Percentiles rank a stretch among this genome's conserved stretches.
phyloP scores from a whole-genome alignment of 1,140 invertebrate genomes.

The Archivesica marissinica region DNA sequence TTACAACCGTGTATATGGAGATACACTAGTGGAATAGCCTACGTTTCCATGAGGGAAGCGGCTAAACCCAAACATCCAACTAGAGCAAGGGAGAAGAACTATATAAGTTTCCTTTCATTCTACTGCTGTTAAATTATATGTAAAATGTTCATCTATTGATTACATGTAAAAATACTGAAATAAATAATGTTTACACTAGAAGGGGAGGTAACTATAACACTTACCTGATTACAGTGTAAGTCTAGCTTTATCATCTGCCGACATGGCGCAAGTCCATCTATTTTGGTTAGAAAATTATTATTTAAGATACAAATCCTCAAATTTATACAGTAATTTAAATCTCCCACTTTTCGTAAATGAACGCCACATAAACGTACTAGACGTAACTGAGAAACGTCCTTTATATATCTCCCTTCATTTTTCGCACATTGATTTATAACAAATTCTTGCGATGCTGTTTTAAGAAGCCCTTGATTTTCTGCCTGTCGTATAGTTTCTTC shows the following conservation, averaged over 20 bases:
- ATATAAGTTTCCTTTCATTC: no score
- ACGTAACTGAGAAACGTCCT: constrained; percentile 64
- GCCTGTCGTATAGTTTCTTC: constrained; percentile 76
- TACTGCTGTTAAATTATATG: no score
- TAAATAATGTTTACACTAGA: no score
- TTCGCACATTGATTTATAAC: constrained; percentile 63
- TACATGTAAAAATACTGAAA: no score
- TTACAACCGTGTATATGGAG: no score
- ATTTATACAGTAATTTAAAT: constrained; percentile 76
- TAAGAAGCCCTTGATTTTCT: constrained; percentile 77
- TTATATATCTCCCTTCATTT: constrained; percentile 32
- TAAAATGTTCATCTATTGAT: no score
- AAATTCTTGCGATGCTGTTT: constrained; percentile 71
- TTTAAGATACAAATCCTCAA: constrained; percentile 79
- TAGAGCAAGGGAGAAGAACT: no score
- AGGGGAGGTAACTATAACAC: neutral
- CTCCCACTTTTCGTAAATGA: constrained; percentile 78
- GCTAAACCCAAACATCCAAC: neutral
- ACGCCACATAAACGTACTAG: constrained; percentile 71
- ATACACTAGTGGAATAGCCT: no score
- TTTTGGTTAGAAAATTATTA: constrained; percentile 81
- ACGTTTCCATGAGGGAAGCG: no score
- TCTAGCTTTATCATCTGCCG: constrained; percentile 81
- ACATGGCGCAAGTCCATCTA: constrained; percentile 79
- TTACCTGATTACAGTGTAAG: constrained; percentile 82